Conservation (phyloP, 2,797 vertebrate species). For the Crocidura indochinensis region DNA sequence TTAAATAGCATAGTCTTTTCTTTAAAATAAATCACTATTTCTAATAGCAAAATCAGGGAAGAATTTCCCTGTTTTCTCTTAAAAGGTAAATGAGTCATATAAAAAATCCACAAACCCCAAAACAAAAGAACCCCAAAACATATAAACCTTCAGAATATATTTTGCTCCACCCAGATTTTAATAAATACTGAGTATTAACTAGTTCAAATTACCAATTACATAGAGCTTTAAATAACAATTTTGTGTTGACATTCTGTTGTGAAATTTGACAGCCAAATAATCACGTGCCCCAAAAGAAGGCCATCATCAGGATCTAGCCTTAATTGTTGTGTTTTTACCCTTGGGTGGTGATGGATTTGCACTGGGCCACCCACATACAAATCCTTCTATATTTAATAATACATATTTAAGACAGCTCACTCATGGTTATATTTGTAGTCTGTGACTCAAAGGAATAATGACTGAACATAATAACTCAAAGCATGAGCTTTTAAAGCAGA, state of each 20-base stretch:
- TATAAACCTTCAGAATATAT: slow-evolving; percentile 35
- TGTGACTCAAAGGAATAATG: slow-evolving; percentile 65
- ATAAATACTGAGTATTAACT: slow-evolving; percentile 58
- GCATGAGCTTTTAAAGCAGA: slow-evolving; percentile 63
- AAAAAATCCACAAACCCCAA: not conserved
- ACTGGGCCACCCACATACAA: slow-evolving; percentile 76
- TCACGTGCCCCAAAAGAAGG: slow-evolving; percentile 51
- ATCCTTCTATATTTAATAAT: slow-evolving; percentile 56
- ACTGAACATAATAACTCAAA: slow-evolving; percentile 53
- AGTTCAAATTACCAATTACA: slow-evolving; percentile 77
- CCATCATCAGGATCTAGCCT: slow-evolving; percentile 70
- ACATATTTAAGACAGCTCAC: slow-evolving; percentile 76
- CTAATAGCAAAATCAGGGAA: slow-evolving; percentile 7
- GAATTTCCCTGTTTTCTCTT: slow-evolving; percentile 41
- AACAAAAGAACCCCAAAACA: not conserved
- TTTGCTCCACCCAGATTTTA: slow-evolving; percentile 69
- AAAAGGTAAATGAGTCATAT: slow-evolving; percentile 22
- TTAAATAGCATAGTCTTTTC: slow-evolving; percentile 36
- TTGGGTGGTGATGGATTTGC: slow-evolving; percentile 76
- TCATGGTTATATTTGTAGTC: slow-evolving; percentile 37
- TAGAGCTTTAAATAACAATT: slow-evolving; percentile 76
- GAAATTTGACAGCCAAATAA: slow-evolving; percentile 73
- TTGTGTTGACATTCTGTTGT: slow-evolving; percentile 73
- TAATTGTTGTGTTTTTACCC: slow-evolving; percentile 81
- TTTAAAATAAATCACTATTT: slow-evolving; percentile 30